phyloP scores from a whole-genome alignment of 2,113 vertebrate genomes.

The Onychostruthus taczanowskii region DNA sequence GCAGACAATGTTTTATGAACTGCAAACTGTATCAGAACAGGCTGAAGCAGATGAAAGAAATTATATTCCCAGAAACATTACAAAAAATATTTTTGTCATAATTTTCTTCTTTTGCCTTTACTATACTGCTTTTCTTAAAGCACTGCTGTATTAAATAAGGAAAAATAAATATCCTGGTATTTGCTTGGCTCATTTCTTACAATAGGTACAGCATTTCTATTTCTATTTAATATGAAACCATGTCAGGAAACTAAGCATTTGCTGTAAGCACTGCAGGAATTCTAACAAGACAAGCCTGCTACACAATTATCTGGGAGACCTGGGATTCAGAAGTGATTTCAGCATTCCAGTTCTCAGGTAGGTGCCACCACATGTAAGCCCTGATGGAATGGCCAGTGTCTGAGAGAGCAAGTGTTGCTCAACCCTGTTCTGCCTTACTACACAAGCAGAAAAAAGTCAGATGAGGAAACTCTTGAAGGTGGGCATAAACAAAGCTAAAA shows the following conservation, averaged over 20 bases:
- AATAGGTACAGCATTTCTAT: not conserved
- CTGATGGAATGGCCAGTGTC: accelerated
- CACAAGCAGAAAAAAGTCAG: not conserved
- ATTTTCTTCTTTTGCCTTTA: not conserved
- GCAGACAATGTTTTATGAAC: not conserved
- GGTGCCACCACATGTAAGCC: not conserved
- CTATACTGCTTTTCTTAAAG: not conserved
- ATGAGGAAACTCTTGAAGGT: not conserved
- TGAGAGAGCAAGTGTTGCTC: not conserved
- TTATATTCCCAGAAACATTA: not conserved
- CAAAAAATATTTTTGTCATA: not conserved
- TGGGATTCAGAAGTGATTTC: not conserved
- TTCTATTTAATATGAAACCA: not conserved
- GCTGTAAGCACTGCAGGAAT: not conserved
- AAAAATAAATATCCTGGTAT: not conserved
- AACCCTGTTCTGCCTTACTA: not conserved
- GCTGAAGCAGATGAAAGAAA: not conserved
- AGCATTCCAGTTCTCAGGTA: not conserved
- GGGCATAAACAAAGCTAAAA: not conserved
- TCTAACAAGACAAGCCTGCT: not conserved
- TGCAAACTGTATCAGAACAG: not conserved
- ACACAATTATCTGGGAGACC: not conserved
- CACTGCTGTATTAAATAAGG: not conserved
- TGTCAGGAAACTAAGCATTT: not conserved
- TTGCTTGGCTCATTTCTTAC: not conserved